These are phyloP conservation scores for Merodon equestris DNA, from an alignment of 2,888 invertebrate species.

Conservation along the genomic window DNA sequence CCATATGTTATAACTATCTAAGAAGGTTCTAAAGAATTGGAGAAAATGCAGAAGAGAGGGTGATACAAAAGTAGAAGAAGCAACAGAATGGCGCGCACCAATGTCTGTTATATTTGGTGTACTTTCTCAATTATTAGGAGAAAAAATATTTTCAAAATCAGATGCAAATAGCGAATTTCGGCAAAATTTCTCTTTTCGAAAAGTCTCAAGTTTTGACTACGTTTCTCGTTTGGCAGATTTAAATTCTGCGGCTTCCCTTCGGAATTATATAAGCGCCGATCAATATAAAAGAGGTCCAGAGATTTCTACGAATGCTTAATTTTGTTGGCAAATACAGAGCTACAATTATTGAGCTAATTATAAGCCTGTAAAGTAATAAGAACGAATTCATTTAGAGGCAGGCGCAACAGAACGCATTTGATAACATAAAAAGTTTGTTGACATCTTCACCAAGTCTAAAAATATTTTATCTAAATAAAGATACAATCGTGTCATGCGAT, in stretches of 20 bases:
- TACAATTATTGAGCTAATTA: conserved; percentile 5
- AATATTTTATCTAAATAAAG: background rate
- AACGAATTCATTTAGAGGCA: conserved; percentile 3
- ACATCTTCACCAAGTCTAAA: background rate
- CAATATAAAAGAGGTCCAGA: conserved; percentile 24
- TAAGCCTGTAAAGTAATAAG: background rate
- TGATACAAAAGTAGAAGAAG: background rate
- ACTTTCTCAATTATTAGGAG: conserved; percentile 30
- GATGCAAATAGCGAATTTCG: conserved; percentile 32
- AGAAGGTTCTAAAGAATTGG: conserved; percentile 12
- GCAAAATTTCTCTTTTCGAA: conserved; percentile 12
- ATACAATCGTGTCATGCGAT: background rate
- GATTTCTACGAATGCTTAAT: conserved; percentile 26
- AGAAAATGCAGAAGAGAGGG: background rate
- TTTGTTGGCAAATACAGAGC: conserved; percentile 34
- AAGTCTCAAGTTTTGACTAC: conserved; percentile 12
- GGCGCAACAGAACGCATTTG: background rate
- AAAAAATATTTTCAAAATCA: conserved; percentile 20
- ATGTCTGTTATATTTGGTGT: conserved; percentile 10
- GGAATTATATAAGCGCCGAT: conserved; percentile 26
- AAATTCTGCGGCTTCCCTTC: conserved; percentile 23
- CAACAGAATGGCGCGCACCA: conserved; percentile 23
- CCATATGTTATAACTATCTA: conserved; percentile 21
- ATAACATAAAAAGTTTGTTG: background rate
- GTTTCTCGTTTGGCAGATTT: conserved; percentile 12